A percentile compares a stretch with the other conserved stretches of the same genome.
Conservation (phyloP, 2,888 invertebrate genomes). For the Empis livida region DNA sequence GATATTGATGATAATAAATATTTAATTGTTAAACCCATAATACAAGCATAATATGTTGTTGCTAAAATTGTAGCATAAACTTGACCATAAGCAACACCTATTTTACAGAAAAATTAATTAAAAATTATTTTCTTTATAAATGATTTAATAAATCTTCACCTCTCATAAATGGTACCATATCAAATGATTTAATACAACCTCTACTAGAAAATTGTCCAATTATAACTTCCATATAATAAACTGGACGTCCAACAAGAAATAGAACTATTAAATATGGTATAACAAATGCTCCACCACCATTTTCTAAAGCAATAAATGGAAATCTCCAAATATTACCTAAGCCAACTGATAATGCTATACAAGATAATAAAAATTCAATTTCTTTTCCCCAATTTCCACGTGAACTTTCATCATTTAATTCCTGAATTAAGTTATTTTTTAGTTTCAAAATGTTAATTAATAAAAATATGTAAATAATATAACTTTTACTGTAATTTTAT, state of each 20-base stretch:
- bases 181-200: conserved; percentile 52
- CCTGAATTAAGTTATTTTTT: not conserved
- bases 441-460: not conserved
- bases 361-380: conserved; percentile 51
- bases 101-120: not conserved
- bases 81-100: conserved; percentile 46
- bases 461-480: not conserved
- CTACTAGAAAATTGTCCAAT: conserved; percentile 60
- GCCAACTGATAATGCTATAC: conserved; percentile 45
- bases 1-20: conserved; percentile 50
- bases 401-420: not conserved
- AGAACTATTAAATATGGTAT: conserved; percentile 53
- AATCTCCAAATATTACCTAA: conserved; percentile 56
- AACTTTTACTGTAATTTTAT: no score
- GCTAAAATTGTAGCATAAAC: conserved; percentile 42
- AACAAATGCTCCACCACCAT: conserved; percentile 54
- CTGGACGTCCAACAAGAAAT: conserved; percentile 48
- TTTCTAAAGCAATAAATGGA: conserved; percentile 50
- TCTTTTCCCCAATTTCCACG: conserved; percentile 45
- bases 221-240: conserved; percentile 59
- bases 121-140: no score
- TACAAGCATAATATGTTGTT: conserved; percentile 51
- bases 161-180: conserved; percentile 53
- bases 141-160: conserved; percentile 39
- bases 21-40: conserved; percentile 51